Conservation (phyloP, 2,888 invertebrate species). For the Copidosoma aretas region DNA sequence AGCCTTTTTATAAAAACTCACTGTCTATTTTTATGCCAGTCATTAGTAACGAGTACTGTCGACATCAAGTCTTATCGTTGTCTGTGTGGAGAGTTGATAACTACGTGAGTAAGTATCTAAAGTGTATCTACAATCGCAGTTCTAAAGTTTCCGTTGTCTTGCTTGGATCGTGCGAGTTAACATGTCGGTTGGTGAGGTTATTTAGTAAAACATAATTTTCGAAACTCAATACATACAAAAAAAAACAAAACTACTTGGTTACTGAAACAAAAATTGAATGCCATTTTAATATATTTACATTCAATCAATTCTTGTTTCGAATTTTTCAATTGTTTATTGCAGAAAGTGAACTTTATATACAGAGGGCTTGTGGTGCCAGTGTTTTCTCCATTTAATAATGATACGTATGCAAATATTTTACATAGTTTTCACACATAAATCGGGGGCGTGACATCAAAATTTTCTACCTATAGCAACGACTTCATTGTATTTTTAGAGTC, state of each 20-base stretch:
- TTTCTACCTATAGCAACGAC: neutral
- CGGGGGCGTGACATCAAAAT: neutral
- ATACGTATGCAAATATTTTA: slow-evolving; percentile 61
- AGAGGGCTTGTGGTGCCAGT: slow-evolving; percentile 75
- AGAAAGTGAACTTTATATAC: slow-evolving; percentile 59
- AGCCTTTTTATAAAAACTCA: slow-evolving; percentile 55
- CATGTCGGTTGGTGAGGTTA: too few relatives aligned
- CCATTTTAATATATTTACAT: too few relatives aligned
- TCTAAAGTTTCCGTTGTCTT: too few relatives aligned
- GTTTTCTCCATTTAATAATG: slow-evolving; percentile 72
- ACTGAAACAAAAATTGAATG: too few relatives aligned
- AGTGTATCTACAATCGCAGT: too few relatives aligned
- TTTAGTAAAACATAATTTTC: too few relatives aligned
- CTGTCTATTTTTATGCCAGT: neutral
- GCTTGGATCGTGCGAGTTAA: too few relatives aligned
- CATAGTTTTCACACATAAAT: neutral
- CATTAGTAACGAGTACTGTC: too few relatives aligned
- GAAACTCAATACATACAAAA: too few relatives aligned
- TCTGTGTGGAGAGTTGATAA: too few relatives aligned
- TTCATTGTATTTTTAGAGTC: slow-evolving; percentile 28
- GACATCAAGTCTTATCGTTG: too few relatives aligned
- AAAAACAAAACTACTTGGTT: neutral
- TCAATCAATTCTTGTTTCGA: neutral
- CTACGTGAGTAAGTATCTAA: too few relatives aligned
- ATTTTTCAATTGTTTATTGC: slow-evolving; percentile 9